Conservation (phyloP, 92 coral and sea anemone species). For the Umimayanthus kanabou region DNA sequence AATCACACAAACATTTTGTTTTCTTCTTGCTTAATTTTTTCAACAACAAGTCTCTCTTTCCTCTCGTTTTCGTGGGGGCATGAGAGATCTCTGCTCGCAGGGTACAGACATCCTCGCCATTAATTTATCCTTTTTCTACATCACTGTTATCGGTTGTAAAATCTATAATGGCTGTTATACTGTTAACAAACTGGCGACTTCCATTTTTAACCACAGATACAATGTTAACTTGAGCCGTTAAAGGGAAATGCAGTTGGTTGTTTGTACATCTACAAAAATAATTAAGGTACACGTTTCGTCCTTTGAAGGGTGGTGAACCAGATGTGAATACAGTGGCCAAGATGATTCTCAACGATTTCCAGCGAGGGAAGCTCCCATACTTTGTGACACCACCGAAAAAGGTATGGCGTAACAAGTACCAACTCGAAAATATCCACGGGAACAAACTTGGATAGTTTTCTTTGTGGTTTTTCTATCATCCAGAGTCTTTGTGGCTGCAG, state of each 20-base stretch:
- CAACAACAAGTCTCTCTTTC: too few relatives aligned
- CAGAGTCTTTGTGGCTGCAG: too few relatives aligned
- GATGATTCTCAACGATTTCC: constrained; percentile 97
- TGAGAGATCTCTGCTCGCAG: too few relatives aligned
- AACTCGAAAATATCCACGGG: background rate
- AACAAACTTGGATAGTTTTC: too few relatives aligned
- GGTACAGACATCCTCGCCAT: too few relatives aligned
- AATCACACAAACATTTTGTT: background rate
- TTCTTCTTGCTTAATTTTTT: background rate
- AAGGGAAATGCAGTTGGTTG: background rate
- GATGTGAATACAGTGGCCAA: constrained; percentile 95
- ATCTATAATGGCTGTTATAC: too few relatives aligned
- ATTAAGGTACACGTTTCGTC: background rate
- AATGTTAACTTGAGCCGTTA: background rate
- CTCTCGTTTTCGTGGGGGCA: too few relatives aligned
- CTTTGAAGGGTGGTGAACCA: constrained; percentile 90
- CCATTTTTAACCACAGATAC: too few relatives aligned
- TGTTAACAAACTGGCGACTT: background rate
- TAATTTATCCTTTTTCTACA: too few relatives aligned
- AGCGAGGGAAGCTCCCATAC: constrained; percentile 96
- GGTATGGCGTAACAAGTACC: constrained; percentile 49
- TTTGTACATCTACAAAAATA: too few relatives aligned
- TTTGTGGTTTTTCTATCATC: background rate
- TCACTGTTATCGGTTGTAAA: too few relatives aligned
- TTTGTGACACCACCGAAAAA: constrained; percentile 90